Conservation (phyloP, 2,888 invertebrate species). For the Mythimna impura region DNA sequence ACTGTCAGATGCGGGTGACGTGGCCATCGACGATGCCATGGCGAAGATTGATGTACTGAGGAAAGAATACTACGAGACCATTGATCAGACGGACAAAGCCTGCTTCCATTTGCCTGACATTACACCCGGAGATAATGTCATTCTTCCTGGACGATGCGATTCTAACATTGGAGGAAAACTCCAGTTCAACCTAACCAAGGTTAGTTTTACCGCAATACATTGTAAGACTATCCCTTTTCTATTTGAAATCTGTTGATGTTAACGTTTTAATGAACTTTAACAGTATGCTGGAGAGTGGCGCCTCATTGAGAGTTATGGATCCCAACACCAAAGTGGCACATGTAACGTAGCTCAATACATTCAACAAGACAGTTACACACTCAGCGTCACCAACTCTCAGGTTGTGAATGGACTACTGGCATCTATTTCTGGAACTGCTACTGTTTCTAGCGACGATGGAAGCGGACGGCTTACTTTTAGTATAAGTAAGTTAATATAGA, state of each 20-base stretch:
- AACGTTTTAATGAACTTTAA: not conserved
- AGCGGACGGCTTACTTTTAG: slow-evolving; percentile 91
- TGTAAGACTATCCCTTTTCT: no score
- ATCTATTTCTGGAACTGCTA: slow-evolving; percentile 74
- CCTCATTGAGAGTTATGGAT: slow-evolving; percentile 76
- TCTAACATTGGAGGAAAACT: slow-evolving; percentile 69
- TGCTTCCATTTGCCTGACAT: slow-evolving; percentile 80
- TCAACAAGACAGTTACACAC: slow-evolving; percentile 57
- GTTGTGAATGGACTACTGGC: slow-evolving; percentile 71
- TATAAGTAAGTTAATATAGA: slow-evolving; percentile 79
- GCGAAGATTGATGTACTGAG: slow-evolving; percentile 70
- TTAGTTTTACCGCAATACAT: not conserved
- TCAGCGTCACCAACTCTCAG: slow-evolving; percentile 75
- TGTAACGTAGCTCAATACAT: slow-evolving; percentile 77
- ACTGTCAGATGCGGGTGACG: slow-evolving; percentile 63
- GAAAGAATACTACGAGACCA: slow-evolving; percentile 72
- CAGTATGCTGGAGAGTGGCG: slow-evolving; percentile 77
- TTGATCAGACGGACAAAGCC: slow-evolving; percentile 71
- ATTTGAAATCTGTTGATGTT: not conserved
- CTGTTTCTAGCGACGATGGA: slow-evolving; percentile 88
- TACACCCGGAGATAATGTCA: slow-evolving; percentile 69
- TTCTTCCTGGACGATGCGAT: slow-evolving; percentile 78
- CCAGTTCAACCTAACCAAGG: slow-evolving; percentile 67
- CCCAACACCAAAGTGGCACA: slow-evolving; percentile 74
- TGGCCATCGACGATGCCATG: slow-evolving; percentile 71